phyloP scores from a whole-genome alignment of 2,797 vertebrate species.

The Myoxocephalus aenaeus region DNA sequence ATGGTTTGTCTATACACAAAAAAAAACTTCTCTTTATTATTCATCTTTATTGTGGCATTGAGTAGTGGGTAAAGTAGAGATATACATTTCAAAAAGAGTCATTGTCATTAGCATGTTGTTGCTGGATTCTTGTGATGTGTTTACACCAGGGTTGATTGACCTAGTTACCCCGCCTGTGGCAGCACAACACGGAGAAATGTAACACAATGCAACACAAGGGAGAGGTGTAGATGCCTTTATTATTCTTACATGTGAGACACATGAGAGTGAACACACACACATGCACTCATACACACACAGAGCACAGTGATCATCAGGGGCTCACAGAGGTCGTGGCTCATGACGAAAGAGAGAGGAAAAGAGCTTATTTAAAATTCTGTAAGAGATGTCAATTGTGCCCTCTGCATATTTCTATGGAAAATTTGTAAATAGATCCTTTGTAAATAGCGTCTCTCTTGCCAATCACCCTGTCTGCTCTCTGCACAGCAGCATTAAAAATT shows the following conservation, averaged over 20 bases:
- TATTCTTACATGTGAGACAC: conserved; percentile 73
- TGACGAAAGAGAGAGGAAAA: conserved; percentile 57
- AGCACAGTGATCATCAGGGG: conserved; percentile 67
- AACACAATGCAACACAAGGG: conserved; percentile 77
- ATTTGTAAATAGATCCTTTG: conserved; percentile 88
- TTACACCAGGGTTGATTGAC: conserved; percentile 81
- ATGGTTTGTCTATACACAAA: not conserved
- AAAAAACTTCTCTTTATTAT: not conserved
- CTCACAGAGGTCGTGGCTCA: conserved; percentile 76
- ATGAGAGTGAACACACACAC: conserved; percentile 53
- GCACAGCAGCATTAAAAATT: conserved; percentile 88
- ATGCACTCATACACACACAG: conserved; percentile 22
- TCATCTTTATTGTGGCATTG: conserved; percentile 24
- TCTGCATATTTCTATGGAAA: conserved; percentile 80
- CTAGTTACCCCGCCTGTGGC: conserved; percentile 77
- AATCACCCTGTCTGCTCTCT: conserved; percentile 84
- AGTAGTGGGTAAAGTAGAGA: conserved; percentile 16
- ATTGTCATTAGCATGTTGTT: conserved; percentile 78
- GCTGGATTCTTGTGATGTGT: conserved; percentile 71
- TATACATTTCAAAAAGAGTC: conserved; percentile 63
- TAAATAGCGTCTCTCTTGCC: conserved; percentile 86
- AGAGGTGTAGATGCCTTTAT: conserved; percentile 72
- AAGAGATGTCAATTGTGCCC: conserved; percentile 85
- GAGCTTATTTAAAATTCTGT: conserved; percentile 82
- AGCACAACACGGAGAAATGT: conserved; percentile 68